Base-by-base conservation (phyloP, 2,113 vertebrate species). In the Xiphias gladius region DNA sequence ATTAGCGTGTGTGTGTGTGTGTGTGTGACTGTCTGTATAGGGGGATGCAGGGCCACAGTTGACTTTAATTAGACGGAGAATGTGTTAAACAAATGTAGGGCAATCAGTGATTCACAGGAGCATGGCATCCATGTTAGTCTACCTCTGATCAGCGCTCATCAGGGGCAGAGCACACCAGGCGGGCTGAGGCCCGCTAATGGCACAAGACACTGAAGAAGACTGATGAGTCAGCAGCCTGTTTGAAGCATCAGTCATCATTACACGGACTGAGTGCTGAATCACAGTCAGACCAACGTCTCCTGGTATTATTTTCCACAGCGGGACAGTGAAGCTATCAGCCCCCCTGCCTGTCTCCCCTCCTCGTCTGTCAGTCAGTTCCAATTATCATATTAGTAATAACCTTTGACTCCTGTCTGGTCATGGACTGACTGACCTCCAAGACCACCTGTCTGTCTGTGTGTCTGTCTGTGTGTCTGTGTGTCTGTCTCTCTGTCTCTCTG, bases 21-120 rank as follows among this genome's bases (percentile, higher is more conserved):
- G 57, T 61, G 39, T 39, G 76, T 63, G 43, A 30, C 58, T 46
- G 54, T 24, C 24, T 73, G 46, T 24, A 37, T 13, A 65, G 28
- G 69, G 22, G 22, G 22, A n/a, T 26, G n/a, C 22, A 39, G 79
- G 70, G 71, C 79, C 83, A 83, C 68, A 63, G 73, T 81, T 83
- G 37, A 69, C 62, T 80, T 84, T 88, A 88, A 90, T 91, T 86
- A 89, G 73, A 67, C 54, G 30, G 52, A 72, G 74, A 73, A 79
- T 10, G 69, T 87, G 80, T 85, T 75, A 68, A 87, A 92, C 89
- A 87, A 86, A 91, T 86, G 80, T 82, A 79, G 82, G 76, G 64
- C 80, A 88, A 91, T 84, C 88, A 83, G 39, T 41, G 81, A 79
- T 64, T 79, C 76, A 62, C 71, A 82, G 64, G 64, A 32, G 52